Evolutionary conservation across 1,140 invertebrate species (phyloP), one percentile per base, ranked within the genome.

Genomic region (Artemia franciscana): DNA sequence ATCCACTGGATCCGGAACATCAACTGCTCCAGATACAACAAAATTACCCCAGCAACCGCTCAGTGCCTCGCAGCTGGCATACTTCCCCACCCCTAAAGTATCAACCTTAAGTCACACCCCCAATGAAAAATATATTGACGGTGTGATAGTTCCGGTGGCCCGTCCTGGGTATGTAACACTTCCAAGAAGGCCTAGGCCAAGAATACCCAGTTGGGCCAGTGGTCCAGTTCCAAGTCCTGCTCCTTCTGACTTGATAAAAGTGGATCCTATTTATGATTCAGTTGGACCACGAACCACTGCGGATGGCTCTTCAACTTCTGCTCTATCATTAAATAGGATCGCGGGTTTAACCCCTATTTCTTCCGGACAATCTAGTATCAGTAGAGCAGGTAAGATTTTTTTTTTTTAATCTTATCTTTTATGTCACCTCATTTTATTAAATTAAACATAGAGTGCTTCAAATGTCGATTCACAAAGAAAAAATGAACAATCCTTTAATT

Each of bases 271-370:
- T 3, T 91, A 91, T 71, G 88, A 91, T 71, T 89, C 89, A 70
- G 86, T 91, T 82, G 88, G 88, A 1, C 84, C 85, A 25, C 77
- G 88, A 67, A 85, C 89, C 9, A 91, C 88, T 5, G 87, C 86
- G 2, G 85, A 84, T 65, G 88, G 87, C 26, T 64, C 63, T 0
- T 64, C 63, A 1, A 88, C 84, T 67, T 90, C 86, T 9, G 86
- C 82, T 1, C 80, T 88, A 65, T 88, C 86, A 15, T 71, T 90
- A 64, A 72, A 69, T 15, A 67, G 69, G 57, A 57, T 68, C 23
- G 58, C 67, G 57, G 51, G 67, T 57, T 25, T 65, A 64, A 26
- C 65, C 61, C 57, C 61, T 60, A 26, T 63, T 57, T 39, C 62
- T n/a, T n/a, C n/a, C n/a, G n/a, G n/a, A n/a, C n/a, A n/a, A n/a